A percentile compares a stretch with the other conserved stretches of the same genome.
Evolutionary conservation across 2,113 vertebrate genomes (phyloP).

Genomic region (Anarhynchus alexandrinus): DNA sequence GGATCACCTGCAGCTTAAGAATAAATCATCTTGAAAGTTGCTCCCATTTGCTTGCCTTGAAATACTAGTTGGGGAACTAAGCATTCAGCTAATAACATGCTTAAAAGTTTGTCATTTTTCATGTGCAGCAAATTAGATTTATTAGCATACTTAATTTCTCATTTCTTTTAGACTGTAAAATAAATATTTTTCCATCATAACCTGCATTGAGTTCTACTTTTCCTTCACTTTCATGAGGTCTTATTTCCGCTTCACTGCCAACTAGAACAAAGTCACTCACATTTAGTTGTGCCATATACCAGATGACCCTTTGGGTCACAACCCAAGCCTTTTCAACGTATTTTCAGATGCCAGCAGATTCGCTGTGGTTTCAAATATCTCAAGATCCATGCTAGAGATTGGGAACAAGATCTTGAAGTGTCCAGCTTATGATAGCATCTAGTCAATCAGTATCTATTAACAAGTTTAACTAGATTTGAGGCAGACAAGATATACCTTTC

Average conservation of each 20-base stretch:
- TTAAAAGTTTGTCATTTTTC: background rate
- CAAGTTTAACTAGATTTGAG: background rate
- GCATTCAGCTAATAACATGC: background rate
- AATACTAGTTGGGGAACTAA: background rate
- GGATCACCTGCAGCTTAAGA: background rate
- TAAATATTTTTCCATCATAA: background rate
- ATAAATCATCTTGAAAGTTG: background rate
- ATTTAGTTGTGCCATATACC: background rate
- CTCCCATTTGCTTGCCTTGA: background rate
- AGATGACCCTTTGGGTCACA: background rate
- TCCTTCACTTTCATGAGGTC: background rate
- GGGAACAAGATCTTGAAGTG: background rate
- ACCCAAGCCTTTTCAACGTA: background rate
- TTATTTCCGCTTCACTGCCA: background rate
- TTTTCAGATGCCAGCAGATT: background rate
- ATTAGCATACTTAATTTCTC: background rate
- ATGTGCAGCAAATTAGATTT: background rate
- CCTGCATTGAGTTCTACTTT: background rate
- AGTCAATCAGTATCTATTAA: background rate
- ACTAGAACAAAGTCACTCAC: background rate
- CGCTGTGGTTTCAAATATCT: background rate
- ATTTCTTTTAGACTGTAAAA: background rate
- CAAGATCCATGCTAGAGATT: background rate
- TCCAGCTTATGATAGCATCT: background rate
- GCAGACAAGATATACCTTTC: background rate